These are phyloP conservation scores for Zingel zingel DNA, from an alignment of 2,113 vertebrate species.

Conservation along the genomic window DNA sequence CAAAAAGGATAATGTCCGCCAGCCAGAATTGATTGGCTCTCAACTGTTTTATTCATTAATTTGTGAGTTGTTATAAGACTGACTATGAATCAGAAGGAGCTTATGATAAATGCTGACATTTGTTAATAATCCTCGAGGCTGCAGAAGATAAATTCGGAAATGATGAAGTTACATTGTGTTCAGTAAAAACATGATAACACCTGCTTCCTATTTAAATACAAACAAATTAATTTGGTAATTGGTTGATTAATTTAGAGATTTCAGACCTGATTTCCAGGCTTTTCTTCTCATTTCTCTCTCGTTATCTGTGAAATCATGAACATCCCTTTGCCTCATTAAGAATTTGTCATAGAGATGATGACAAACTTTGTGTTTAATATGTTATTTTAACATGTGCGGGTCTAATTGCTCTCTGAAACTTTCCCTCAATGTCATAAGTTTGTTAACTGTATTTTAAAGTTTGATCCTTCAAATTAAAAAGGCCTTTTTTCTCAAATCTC, in stretches of 20 bases:
- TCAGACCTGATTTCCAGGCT: not conserved
- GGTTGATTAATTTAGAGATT: slow-evolving; percentile 13
- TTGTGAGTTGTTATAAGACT: slow-evolving; percentile 32
- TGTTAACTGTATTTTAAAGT: not conserved
- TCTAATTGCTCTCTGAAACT: not conserved
- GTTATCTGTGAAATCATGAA: slow-evolving; percentile 5
- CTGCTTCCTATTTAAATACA: slow-evolving; percentile 14
- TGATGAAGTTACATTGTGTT: slow-evolving; percentile 24
- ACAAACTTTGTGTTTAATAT: not conserved
- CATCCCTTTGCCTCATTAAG: slow-evolving; percentile 15
- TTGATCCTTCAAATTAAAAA: slow-evolving; percentile 13
- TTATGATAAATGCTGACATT: slow-evolving; percentile 26
- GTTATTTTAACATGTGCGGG: not conserved
- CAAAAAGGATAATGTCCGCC: not conserved
- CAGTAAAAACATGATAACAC: slow-evolving; percentile 22
- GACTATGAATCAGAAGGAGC: slow-evolving; percentile 22
- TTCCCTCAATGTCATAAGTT: slow-evolving; percentile 16
- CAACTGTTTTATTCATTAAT: slow-evolving; percentile 38
- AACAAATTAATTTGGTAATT: slow-evolving; percentile 2
- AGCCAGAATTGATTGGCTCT: slow-evolving; percentile 21
- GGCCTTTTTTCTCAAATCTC: not conserved
- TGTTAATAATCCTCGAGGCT: slow-evolving; percentile 25
- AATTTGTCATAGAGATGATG: slow-evolving; percentile 14
- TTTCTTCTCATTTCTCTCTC: not conserved
- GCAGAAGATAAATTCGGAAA: slow-evolving; percentile 7